Base-by-base conservation (phyloP, 2,113 vertebrate species). In the Lipophrys pholis region DNA sequence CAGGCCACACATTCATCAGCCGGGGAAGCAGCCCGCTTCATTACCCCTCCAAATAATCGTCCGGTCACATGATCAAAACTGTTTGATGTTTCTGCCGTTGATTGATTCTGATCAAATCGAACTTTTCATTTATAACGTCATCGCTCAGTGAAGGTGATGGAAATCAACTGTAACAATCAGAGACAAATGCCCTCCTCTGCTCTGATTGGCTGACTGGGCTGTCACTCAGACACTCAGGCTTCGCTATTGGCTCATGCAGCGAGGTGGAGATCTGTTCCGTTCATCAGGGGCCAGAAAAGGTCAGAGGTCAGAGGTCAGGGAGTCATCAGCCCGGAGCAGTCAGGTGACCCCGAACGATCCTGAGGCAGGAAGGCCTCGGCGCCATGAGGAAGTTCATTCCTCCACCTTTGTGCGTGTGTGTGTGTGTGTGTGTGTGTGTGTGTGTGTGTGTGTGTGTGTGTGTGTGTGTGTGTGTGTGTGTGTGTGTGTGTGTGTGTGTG, bases 11-110 rank as follows among this genome's bases (percentile, higher is more conserved):
- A 88, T 88, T 79, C 82, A 87, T 91, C 87, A 89, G 77, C 1
- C 11, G 1, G n/a, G 35, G 51, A 71, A 70, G 8, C 48, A 51
- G 78, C 6, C 73, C 12, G 61, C 55, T 84, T 80, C 77, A 66
- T 83, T 83, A 87, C 78, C 69, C 76, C 78, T 88, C 65, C 68
- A 90, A 89, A 89, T 84, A 88, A 89, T 87, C 90, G 74, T 40
- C 41, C 65, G 63, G 86, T 90, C 88, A 87, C 30, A 62, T 5
- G 78, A 78, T 86, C 75, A 80, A 86, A 89, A 85, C 80, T 74
- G 51, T 84, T 45, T 43, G 63, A 16, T 6, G 17, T 57, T 80
- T 76, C 41, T 67, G 53, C 8, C 30, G 73, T 69, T 75, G 69
- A 83, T 84, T 80, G 75, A 71, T 77, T 54, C 71, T 16, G 54